Evolutionary conservation across 2,888 invertebrate genomes (phyloP), one percentile per base, ranked within the genome.

Genomic region (Dromius quadrimaculatus): DNA sequence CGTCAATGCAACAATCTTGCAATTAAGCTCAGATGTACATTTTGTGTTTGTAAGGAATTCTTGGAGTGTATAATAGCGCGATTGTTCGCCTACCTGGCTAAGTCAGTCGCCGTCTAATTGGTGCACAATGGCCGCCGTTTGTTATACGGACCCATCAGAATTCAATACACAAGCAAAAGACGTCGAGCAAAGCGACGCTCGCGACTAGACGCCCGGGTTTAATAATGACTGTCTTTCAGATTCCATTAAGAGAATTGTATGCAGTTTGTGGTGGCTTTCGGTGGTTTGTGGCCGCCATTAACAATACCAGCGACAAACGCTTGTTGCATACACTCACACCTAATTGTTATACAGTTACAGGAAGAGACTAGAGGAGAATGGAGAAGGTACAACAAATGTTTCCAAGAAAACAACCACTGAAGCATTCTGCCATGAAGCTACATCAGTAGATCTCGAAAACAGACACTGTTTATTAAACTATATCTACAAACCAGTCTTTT

Each of bases 21-120:
- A 74, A 74, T 74, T 74, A 74, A 74, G 74, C 73, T 74, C 71
- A 73, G 72, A 73, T 71, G 73, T 73, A 72, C 72, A 72, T 73
- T 74, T 72, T 73, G 61, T 69, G 71, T 69, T 72, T 71, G 61
- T 41, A 61, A 22, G 47, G 47, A 43, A 69, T 69, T 50, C 65
- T 50, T 22, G 50, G 47, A 70, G 70, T 70, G 61, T 62, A 70
- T 70, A 50, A 69, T 69, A 41, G 68, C 59, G 36, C 68, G 32
- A 69, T 69, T 69, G 68, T 69, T 69, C 50, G 47, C 45, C 32
- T 59, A 50, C 59, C 47, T 69, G 41, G 45, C 57, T 17, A 32
- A 41, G 61, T 54, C 38, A 66, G 54, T 66, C 66, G 66, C 65
- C 64, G n/a, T n/a, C 70, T 72, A 72, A 72, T 71, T 71, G 68